phyloP scores from a whole-genome alignment of 1,140 invertebrate species.

The Zaprionus nigranus region DNA sequence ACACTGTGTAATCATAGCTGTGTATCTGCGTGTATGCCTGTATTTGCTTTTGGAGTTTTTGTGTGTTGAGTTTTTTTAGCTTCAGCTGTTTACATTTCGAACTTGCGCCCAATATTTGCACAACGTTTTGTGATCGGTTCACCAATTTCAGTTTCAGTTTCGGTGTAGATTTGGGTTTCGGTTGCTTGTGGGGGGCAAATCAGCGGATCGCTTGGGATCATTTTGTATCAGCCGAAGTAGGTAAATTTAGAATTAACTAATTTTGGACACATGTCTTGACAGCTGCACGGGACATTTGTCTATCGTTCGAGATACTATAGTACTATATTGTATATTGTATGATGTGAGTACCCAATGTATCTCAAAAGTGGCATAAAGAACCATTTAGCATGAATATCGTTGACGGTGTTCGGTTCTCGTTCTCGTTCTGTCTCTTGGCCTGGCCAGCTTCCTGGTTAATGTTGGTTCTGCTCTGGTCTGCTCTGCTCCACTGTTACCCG shows the following conservation, averaged over 20 bases:
- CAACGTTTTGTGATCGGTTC: conserved; percentile 20
- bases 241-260: conserved; percentile 73
- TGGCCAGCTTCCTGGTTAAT: conserved; percentile 25
- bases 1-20: too few relatives aligned
- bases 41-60: conserved; percentile 2
- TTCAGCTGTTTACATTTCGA: conserved; percentile 30
- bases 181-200: conserved; percentile 35
- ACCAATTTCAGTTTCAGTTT: conserved; percentile 1
- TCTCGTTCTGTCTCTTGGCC: not conserved
- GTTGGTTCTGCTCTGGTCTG: conserved; percentile 5
- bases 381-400: conserved; percentile 59
- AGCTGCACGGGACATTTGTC: conserved; percentile 70
- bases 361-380: conserved; percentile 51
- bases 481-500: not conserved
- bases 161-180: not conserved
- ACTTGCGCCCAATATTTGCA: conserved; percentile 38
- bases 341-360: conserved; percentile 21
- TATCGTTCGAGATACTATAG: conserved; percentile 52
- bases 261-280: conserved; percentile 56
- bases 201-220: conserved; percentile 42
- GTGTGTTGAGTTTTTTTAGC: not conserved
- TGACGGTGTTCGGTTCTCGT: conserved; percentile 22
- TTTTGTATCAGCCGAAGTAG: conserved; percentile 20
- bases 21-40: conserved; percentile 7
- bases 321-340: too few relatives aligned